phyloP scores from a whole-genome alignment of 2,797 vertebrate species.

The Squalus acanthias region DNA sequence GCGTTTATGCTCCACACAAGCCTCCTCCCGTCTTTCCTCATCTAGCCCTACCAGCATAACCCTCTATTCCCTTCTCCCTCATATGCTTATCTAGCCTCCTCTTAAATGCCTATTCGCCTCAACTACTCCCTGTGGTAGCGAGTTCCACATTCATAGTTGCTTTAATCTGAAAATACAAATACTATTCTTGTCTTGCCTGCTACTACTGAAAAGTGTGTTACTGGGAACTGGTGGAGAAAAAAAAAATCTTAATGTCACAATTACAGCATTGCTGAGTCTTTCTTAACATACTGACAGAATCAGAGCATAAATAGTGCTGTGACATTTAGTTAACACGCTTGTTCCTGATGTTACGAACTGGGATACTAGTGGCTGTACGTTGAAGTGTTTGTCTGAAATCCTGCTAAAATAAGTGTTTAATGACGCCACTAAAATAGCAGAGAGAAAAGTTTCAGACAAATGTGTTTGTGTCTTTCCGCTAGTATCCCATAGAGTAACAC shows the following conservation, averaged over 20 bases:
- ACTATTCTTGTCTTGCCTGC: background rate
- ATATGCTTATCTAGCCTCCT: too few relatives aligned
- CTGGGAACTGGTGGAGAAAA: background rate
- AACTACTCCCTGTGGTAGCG: too few relatives aligned
- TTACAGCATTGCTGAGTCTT: background rate
- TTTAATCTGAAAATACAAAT: background rate
- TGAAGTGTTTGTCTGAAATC: background rate
- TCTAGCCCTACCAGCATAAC: too few relatives aligned
- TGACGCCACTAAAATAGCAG: background rate
- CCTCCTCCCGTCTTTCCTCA: too few relatives aligned
- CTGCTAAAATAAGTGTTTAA: background rate
- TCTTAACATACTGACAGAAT: background rate
- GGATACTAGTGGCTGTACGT: background rate
- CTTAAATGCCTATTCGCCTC: too few relatives aligned
- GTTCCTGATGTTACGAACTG: background rate
- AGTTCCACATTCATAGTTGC: background rate
- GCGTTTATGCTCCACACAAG: too few relatives aligned
- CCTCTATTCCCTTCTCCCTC: too few relatives aligned
- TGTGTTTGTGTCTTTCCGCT: background rate
- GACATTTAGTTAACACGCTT: background rate
- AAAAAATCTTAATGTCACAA: background rate
- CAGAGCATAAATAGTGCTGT: background rate
- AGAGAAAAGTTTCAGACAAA: background rate
- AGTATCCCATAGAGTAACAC: background rate
- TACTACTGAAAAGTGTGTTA: background rate